These are phyloP conservation scores for Champsocephalus esox DNA, from an alignment of 2,797 vertebrate genomes.

Conservation along the genomic window DNA sequence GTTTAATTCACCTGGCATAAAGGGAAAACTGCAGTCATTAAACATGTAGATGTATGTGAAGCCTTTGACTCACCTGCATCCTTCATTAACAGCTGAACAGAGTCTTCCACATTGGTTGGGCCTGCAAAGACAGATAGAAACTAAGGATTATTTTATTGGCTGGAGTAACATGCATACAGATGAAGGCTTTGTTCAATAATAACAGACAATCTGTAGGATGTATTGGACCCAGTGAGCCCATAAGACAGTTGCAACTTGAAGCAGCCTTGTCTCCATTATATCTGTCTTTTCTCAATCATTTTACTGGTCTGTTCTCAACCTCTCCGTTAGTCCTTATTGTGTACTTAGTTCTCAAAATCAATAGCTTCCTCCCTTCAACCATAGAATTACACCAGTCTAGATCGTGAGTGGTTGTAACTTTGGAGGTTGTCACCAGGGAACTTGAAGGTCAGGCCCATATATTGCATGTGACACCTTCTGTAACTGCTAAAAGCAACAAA, in stretches of 20 bases:
- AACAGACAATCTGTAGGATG: not conserved
- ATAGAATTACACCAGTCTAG: constrained; percentile 50
- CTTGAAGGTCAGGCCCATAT: constrained; percentile 21
- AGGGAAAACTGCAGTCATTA: not conserved
- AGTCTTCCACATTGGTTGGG: constrained; percentile 89
- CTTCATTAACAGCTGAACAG: constrained; percentile 92
- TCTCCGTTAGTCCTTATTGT: constrained; percentile 36
- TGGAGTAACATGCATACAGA: not conserved
- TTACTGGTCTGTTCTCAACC: constrained; percentile 4
- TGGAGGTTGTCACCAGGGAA: constrained; percentile 20
- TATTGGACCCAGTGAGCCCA: not conserved
- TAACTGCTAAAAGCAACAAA: constrained; percentile 10
- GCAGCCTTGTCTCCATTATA: constrained; percentile 1
- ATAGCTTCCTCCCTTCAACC: constrained; percentile 56
- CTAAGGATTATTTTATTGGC: not conserved
- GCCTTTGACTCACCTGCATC: constrained; percentile 90
- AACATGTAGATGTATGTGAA: not conserved
- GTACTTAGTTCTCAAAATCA: constrained; percentile 53
- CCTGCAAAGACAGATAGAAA: constrained; percentile 82
- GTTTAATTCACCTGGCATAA: not conserved
- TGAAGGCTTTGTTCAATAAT: not conserved
- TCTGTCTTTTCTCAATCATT: constrained; percentile 20
- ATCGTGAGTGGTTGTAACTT: constrained; percentile 8
- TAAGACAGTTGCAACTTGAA: constrained; percentile 3
- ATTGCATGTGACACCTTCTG: constrained; percentile 21